Evolutionary conservation across 2,797 vertebrate genomes (phyloP), one percentile per base, ranked within the genome.

Genomic region (Oreonectes daqikongensis): DNA sequence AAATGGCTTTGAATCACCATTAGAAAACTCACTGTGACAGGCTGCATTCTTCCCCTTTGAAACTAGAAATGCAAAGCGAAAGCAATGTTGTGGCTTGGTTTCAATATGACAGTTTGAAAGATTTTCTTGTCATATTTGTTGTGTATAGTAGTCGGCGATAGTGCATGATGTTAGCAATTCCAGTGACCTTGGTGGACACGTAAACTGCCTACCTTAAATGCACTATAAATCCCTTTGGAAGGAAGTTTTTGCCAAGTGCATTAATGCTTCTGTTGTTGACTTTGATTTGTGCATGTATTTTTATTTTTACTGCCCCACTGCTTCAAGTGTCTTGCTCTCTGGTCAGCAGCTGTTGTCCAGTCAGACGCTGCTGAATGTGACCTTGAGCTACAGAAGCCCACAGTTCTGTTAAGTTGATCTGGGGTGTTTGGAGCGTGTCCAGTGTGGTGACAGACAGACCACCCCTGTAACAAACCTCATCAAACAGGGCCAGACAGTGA

Each of bases 401-500:
- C 53, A 17, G 24, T 28, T 17, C 24, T 57, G 24, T 57, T 57
- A 14, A 17, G 53, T 57, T 57, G 53, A 57, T 57, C 14, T 1
- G 12, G 24, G 53, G 53, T 57, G 53, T 26, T 57, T 26, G 28
- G 24, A 57, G 65, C 20, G n/a, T 40, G 28, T 40, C 50, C 28
- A 77, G 65, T 20, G 6, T 20, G 35, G 67, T 57, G 67, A 72
- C 68, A 38, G 55, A 57, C 76, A 59, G 38, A 69, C 42, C 77
- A 66, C 50, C 55, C 18, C 59, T 44, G 75, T 64, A 67, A 69
- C 59, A 82, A 55, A 59, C 71, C 71, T 63, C 61, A 35, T 64
- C 72, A 73, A 35, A 69, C 64, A 66, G 38, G 61, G 14, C 20
- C 40, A 10, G 38, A 48, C 11, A 50, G 69, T 57, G 50, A 79